Conservation (phyloP, 2,888 invertebrate species). For the Margaritifera margaritifera region DNA sequence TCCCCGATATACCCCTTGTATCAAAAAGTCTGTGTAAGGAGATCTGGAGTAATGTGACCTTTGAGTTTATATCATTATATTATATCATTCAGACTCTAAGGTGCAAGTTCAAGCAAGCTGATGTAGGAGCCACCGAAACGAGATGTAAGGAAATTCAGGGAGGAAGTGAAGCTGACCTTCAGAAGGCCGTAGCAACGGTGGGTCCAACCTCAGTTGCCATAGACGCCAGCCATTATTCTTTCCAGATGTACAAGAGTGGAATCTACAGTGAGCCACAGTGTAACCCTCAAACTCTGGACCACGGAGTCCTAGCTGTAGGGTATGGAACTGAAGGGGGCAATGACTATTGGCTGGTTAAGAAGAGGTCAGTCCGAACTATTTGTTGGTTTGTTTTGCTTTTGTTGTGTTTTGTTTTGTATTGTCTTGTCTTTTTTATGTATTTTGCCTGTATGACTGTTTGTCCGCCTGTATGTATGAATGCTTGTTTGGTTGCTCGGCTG, state of each 20-base stretch:
- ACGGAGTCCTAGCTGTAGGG: constrained; percentile 88
- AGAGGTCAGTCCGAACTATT: constrained; percentile 75
- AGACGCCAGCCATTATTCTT: constrained; percentile 83
- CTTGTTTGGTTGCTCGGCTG: no score
- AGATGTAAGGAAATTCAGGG: constrained; percentile 42
- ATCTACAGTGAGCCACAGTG: constrained; percentile 88
- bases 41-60: neutral
- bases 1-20: no score
- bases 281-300: constrained; percentile 85
- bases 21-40: no score
- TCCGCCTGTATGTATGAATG: no score
- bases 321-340: constrained; percentile 80
- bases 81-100: constrained; percentile 57
- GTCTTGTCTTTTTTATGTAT: neutral
- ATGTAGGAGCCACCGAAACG: constrained; percentile 44
- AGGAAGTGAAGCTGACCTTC: constrained; percentile 83
- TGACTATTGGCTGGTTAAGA: constrained; percentile 91
- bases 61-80: neutral
- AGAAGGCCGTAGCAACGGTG: constrained; percentile 84
- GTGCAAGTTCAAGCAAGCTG: constrained; percentile 42
- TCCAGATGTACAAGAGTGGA: constrained; percentile 77
- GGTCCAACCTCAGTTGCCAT: constrained; percentile 91
- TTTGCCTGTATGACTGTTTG: no score
- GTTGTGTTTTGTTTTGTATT: neutral
- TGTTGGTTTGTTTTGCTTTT: no score